Conservation (phyloP, 2,113 vertebrate species). For the Rhinopithecus roxellana region DNA sequence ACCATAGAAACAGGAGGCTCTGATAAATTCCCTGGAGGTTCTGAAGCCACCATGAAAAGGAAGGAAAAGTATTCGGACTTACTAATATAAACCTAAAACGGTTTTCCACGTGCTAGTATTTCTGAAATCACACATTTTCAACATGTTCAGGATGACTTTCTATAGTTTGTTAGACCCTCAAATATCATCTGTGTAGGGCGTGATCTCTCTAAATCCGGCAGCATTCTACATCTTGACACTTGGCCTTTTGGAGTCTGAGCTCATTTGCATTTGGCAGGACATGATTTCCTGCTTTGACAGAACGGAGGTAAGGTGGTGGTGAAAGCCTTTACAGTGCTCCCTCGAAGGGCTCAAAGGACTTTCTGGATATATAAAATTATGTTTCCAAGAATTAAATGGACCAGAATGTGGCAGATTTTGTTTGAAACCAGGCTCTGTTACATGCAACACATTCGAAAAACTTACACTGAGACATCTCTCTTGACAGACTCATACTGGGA, state of each 20-base stretch:
- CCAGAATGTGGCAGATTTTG: slow-evolving; percentile 72
- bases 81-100: not conserved
- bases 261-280: slow-evolving; percentile 77
- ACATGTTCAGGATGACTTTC: not conserved
- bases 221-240: slow-evolving; percentile 40
- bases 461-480: slow-evolving; percentile 55
- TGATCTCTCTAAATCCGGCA: not conserved
- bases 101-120: not conserved
- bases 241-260: slow-evolving; percentile 66
- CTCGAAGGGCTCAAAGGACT: slow-evolving; percentile 72
- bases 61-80: not conserved
- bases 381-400: slow-evolving; percentile 75
- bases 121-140: not conserved
- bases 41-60: not conserved
- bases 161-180: not conserved
- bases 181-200: not conserved
- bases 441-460: slow-evolving; percentile 59
- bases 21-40: not conserved
- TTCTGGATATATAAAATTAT: slow-evolving; percentile 72
- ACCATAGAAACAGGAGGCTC: not conserved
- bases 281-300: slow-evolving; percentile 71
- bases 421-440: slow-evolving; percentile 72
- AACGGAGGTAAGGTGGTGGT: not conserved
- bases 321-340: slow-evolving; percentile 62
- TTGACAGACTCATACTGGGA: slow-evolving; percentile 15